A percentile compares a stretch with the other conserved stretches of the same genome.
Conservation (phyloP, 2,888 invertebrate genomes). For the Sinhomidia bicolor region DNA sequence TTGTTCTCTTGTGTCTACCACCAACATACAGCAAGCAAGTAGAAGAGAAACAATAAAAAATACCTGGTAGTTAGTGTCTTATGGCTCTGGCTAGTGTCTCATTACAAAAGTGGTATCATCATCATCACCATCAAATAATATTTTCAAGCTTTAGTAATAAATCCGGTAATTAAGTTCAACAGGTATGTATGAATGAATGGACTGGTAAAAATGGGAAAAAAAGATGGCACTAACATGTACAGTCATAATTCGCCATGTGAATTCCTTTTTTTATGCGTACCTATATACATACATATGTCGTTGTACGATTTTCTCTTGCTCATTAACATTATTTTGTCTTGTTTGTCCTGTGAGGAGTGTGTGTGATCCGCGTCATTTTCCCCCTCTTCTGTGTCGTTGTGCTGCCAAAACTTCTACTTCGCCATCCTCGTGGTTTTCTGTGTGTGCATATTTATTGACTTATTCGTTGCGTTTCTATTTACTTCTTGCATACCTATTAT, state of each 20-base stretch:
- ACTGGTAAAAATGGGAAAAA: not conserved
- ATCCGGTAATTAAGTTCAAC: conserved; percentile 55
- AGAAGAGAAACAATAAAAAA: not conserved
- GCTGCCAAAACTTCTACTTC: not conserved
- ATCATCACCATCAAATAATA: no score
- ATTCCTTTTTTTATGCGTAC: not conserved
- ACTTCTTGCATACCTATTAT: not conserved
- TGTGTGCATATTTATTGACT: not conserved
- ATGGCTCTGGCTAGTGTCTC: not conserved
- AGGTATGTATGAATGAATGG: conserved; percentile 28
- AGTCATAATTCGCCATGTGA: not conserved
- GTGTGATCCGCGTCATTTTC: conserved; percentile 6
- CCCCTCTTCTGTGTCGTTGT: not conserved
- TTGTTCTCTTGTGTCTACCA: not conserved
- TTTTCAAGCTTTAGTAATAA: conserved; percentile 45
- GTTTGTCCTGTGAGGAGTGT: not conserved
- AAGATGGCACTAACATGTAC: not conserved
- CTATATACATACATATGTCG: not conserved
- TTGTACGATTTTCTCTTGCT: not conserved
- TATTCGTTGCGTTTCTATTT: not conserved
- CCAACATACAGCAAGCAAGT: no score
- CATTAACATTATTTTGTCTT: not conserved
- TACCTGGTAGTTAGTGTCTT: not conserved
- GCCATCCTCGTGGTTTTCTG: not conserved
- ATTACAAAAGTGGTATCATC: not conserved